Evolutionary conservation across 2,888 invertebrate genomes (phyloP), one percentile per base, ranked within the genome.

Genomic region (Choristoneura rosaceana): DNA sequence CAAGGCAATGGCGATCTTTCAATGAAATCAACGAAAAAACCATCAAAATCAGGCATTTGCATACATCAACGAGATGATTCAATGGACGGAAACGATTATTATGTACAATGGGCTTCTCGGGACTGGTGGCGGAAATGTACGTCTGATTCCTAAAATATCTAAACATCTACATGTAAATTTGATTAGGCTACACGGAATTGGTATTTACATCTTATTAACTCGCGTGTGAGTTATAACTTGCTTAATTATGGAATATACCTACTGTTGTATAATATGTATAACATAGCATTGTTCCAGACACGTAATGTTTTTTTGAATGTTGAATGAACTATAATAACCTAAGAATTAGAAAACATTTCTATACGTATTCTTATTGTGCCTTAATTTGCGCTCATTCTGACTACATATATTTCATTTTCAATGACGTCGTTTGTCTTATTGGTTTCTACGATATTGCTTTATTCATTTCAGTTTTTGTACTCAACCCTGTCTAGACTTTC

Each of bases 1-100:
- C 75, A 64, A 70, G 74, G 63, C 71, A 63, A 78, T 81, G 78
- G 81, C 81, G 82, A 81, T 82, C 77, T 83, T 85, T 83, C 83
- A 84, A 81, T 80, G 85, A 84, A 85, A 87, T 81, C 82, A 80
- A 86, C 84, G 59, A 73, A 73, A 73, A 87, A 82, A 80, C 81
- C 84, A 79, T 63, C 74, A 59, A 76, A 76, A 74, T 63, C 70
- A 67, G 70, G 47, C 73, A 76, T 76, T 76, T 69, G 73, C 75
- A 76, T 76, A 74, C 68, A 74, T 69, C 41, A 81, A 86, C 84
- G 82, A 84, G 84, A 86, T 83, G 84, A 86, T 83, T 87, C 84
- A 91, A 91, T 89, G 90, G 85, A 82, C 91, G 92, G 93, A 93
- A 88, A 87, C 82, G 84, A 84, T 85, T 85, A 85, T 87, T 84